Percentiles rank a stretch among this genome's conserved stretches.
Conservation (phyloP, 2,888 invertebrate genomes). For the Andrena praecox region DNA sequence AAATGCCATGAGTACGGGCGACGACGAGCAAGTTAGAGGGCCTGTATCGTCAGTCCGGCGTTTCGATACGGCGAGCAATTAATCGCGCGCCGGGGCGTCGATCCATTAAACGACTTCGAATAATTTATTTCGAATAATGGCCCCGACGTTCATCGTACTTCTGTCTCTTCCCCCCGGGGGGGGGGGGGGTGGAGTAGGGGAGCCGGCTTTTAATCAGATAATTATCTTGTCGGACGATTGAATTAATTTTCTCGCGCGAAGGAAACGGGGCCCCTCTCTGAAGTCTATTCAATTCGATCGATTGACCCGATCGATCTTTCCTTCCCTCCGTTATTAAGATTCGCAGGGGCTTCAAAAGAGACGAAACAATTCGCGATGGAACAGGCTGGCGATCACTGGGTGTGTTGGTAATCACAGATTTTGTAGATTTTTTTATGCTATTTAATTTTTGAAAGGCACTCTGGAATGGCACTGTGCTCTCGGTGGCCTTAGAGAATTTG, state of each 20-base stretch:
- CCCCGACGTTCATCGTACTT: conserved; percentile 45
- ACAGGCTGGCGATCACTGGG: neutral
- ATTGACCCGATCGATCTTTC: conserved; percentile 8
- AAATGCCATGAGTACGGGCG: neutral
- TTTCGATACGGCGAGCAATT: conserved; percentile 54
- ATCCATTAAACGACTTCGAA: conserved; percentile 59
- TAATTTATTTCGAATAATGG: conserved; percentile 71
- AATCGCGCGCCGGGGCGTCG: conserved; percentile 59
- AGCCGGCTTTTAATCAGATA: conserved; percentile 61
- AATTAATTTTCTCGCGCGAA: conserved; percentile 64
- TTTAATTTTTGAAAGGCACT: no score
- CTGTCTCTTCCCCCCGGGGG: neutral
- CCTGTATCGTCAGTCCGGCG: conserved; percentile 18
- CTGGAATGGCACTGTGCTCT: no score
- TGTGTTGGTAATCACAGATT: neutral
- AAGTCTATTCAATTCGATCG: conserved; percentile 38
- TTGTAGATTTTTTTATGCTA: neutral
- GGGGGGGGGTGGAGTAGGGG: neutral
- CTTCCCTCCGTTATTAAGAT: neutral
- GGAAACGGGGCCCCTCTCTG: conserved; percentile 24
- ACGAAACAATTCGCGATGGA: neutral
- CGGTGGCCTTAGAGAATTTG: no score
- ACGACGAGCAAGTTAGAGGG: conserved; percentile 34
- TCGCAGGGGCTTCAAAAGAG: no score
- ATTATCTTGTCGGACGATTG: conserved; percentile 65